Evolutionary conservation across 2,888 invertebrate genomes (phyloP), one percentile per base, ranked within the genome.

Genomic region (Melanostoma scalare): DNA sequence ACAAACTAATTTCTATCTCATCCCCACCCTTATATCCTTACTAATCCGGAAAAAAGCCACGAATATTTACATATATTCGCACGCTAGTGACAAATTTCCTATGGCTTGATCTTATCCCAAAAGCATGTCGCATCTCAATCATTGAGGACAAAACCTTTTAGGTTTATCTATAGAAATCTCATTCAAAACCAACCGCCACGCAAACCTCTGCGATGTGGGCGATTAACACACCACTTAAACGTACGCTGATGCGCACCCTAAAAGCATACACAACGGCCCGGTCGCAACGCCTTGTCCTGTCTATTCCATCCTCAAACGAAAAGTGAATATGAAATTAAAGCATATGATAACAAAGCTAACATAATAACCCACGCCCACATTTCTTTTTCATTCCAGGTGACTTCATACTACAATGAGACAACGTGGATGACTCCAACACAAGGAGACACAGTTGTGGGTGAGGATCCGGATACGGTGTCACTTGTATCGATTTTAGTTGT

Each of bases 401-500:
- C 91, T 80, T 89, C 91, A 82, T 90, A 89, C 85, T 90, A 88
- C 86, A 91, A 91, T 89, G 91, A 91, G 88, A 90, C 90, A 75
- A 89, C 90, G 85, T 90, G 90, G 90, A 88, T 89, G 80, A 90
- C 89, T 87, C 89, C 90, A 65, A 89, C 90, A 67, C 89, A 90
- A 88, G 89, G 90, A 87, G 91, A 90, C 88, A 90, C 91, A 86
- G 89, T 90, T 87, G 92, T 93, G 87, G 93, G 94, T 89, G 94
- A 93, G 88, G 94, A 94, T 88, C 95, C 95, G 87, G 96, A 95
- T 90, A 94, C 95, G 88, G 94, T 96, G 89, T 95, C 96, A 82
- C 93, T 95, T 90, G 93, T 96, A 90, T 96, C 96, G 87, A 95
- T 96, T 92, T 92, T 96, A 90, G 93, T 96, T 91, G 95, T 96